Evolutionary conservation across 2,113 vertebrate genomes (phyloP), one percentile per base, ranked within the genome.

Genomic region (Pangasianodon gigas): DNA sequence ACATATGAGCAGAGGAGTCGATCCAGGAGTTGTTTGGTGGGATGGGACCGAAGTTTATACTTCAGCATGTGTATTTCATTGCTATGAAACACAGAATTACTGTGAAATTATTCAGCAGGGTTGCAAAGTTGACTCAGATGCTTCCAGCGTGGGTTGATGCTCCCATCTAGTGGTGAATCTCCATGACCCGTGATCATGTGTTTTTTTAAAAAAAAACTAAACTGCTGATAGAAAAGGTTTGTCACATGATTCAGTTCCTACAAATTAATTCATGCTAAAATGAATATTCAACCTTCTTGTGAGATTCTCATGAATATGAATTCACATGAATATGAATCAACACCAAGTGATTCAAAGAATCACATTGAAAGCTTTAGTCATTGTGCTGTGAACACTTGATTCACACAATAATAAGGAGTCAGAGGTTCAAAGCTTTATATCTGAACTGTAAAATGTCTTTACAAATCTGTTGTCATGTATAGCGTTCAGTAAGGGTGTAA

Each of bases 111-210:
- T 62, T 71, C 19, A 32, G 69, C 67, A 69, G 65, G 54, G 69
- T 24, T 81, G 67, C 0, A 60, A 75, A 75, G 46, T n/a, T 41
- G 69, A 32, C 60, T 62, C 24, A 13, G 26, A 44, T 18, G 69
- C 81, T 32, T 79, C 3, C n/a, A 87, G 52, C 71, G 44, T 85
- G 79, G 85, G 32, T 7, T 65, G 74, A 88, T 37, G 83, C 71
- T 90, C 26, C 85, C 91, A 92, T 90, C 91, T 92, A 87, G 81
- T 75, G 91, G 41, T 87, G 18, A 41, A 14, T 21, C 4, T 5
- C 18, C 0, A 0, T 24, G 71, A 75, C 11, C 46, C 10, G 14
- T 51, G 9, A 14, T 51, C 24, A 16, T 29, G 46, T 26, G 24
- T 48, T 46, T 9, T 51, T 8, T 51, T 51, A 4, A 58, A 52